These are phyloP conservation scores for Cynocephalus volans DNA, from an alignment of 2,113 vertebrate genomes.

Conservation along the genomic window DNA sequence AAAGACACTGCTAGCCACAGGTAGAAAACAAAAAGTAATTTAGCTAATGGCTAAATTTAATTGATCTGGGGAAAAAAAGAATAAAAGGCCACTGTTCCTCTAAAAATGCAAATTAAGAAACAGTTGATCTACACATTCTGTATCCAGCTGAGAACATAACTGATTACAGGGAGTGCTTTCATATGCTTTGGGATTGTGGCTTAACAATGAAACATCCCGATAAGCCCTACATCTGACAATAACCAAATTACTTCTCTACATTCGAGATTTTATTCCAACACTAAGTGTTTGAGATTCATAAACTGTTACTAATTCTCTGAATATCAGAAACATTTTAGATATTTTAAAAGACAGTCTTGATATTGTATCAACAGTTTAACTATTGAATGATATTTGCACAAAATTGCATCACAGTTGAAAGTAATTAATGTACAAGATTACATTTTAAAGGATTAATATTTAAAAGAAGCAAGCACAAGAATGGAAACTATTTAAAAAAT, in stretches of 20 bases:
- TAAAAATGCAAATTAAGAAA: conserved; percentile 69
- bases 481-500: conserved; percentile 39
- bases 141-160: conserved; percentile 44
- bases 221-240: background rate
- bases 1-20: conserved; percentile 4
- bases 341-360: conserved; percentile 57
- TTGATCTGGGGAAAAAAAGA: background rate
- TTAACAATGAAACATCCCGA: conserved; percentile 53
- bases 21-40: conserved; percentile 60
- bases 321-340: conserved; percentile 57
- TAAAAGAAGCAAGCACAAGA: conserved; percentile 52
- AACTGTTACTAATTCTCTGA: conserved; percentile 52
- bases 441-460: conserved; percentile 63
- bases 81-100: conserved; percentile 23
- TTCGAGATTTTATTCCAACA: conserved; percentile 54
- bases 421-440: background rate
- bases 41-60: conserved; percentile 54
- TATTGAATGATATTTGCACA: conserved; percentile 43
- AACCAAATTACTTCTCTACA: conserved; percentile 47
- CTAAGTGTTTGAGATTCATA: background rate
- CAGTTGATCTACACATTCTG: background rate
- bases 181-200: background rate
- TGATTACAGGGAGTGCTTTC: background rate
- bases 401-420: conserved; percentile 33
- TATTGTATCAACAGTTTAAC: conserved; percentile 40